A percentile compares a stretch with the other conserved stretches of the same genome.
Conservation (phyloP, 1,140 invertebrate genomes). For the Galendromus occidentalis region DNA sequence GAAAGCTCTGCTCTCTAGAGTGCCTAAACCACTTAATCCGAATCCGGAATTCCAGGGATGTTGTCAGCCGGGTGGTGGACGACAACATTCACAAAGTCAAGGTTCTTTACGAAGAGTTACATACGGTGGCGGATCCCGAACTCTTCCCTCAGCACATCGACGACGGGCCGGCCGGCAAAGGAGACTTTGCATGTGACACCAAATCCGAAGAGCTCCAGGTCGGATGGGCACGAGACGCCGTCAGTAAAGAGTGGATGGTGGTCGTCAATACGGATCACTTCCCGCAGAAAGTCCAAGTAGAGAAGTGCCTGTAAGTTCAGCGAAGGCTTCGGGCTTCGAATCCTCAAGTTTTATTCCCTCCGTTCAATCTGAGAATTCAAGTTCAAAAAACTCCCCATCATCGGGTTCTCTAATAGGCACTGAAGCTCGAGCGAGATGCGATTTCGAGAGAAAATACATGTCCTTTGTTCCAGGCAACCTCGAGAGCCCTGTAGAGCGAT, state of each 20-base stretch:
- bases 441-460: background rate
- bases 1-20: too few species aligned
- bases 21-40: too few species aligned
- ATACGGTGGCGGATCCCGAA: constrained; percentile 21
- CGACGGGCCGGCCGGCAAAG: constrained; percentile 21
- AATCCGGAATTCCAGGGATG: constrained; percentile 15
- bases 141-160: constrained; percentile 19
- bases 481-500: constrained; percentile 29
- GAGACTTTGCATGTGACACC: constrained; percentile 31
- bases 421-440: background rate
- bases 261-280: constrained; percentile 29
- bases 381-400: background rate
- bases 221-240: constrained; percentile 30
- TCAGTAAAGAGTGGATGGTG: constrained; percentile 29
- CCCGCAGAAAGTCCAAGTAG: constrained; percentile 29
- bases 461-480: constrained; percentile 21
- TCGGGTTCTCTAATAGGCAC: background rate
- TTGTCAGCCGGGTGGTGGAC: constrained; percentile 20
- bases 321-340: background rate
- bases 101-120: constrained; percentile 22
- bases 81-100: constrained; percentile 18
- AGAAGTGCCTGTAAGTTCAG: constrained; percentile 28
- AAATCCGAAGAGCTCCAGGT: constrained; percentile 27
- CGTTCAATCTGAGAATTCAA: background rate
- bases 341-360: background rate